Base-by-base conservation (phyloP, 2,797 vertebrate genomes). In the Melanotaenia boesemani region DNA sequence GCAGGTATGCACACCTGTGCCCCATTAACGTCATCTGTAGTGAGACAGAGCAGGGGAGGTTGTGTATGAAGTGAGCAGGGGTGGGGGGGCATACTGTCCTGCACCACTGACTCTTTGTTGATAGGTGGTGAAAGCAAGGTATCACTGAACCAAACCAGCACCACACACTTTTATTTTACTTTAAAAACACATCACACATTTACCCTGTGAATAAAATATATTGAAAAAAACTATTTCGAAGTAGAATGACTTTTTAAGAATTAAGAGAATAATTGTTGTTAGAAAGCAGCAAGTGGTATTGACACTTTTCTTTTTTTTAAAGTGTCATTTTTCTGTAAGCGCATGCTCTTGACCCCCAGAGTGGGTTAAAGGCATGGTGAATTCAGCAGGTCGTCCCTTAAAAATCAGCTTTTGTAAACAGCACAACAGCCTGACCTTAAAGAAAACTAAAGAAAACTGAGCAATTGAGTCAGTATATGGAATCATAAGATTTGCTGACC, bases 1-100 rank as follows among this genome's bases (percentile, higher is more conserved):
- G 64, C 72, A 80, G 84, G 78, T 88, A 89, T 79, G 80, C 41
- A 59, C 85, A 88, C 83, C 82, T 86, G 85, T 66, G 78, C 76
- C 60, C 62, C 24, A 34, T 74, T 54, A 65, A 52, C 48, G 56
- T 34, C 39, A n/a, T 41, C 50, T 32, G 60, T 16, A 28, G 32
- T 28, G 41, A 41, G 12, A 30, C n/a, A 20, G 13, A 34, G 67
- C 30, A 32, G 30, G 4, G 30, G 30, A 32, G 30, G 30, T 30
- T 32, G 30, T 32, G 30, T 32, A 30, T 6, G 30, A 30, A 5
- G 30, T 32, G 30, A 5, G 30, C 6, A 30, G 30, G n/a, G 30
- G 4, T 5, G 3, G 48, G 30, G 41, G 34, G 59, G 15, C 32
- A 26, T 39, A 24, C 50, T 80, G 76, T 75, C 59, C 74, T 7